Evolutionary conservation across 30 jellyfish, hydroid and myxozoan genomes (phyloP), one percentile per base, ranked within the genome.

Genomic region (Aurelia sp.): DNA sequence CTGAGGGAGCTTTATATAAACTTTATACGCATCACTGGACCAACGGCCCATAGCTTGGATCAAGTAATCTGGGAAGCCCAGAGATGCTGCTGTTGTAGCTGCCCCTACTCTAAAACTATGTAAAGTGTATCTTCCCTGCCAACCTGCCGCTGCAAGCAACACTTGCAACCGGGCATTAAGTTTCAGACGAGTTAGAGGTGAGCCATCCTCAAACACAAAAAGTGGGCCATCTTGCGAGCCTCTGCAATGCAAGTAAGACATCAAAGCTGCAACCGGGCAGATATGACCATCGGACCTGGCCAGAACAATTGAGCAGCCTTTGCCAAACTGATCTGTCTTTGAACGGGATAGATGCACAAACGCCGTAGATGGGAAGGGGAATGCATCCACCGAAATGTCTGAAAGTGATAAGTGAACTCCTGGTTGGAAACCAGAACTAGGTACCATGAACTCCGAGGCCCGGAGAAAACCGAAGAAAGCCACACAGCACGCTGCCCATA

Each of bases 51-150:
- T 16, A 27, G 71, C 84, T 53, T 73, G 50, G 2, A 44, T 73
- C 13, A 73, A 37, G 71, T 73, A 37, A 16, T 73, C 84, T 18
- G 84, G 84, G 71, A 73, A 73, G 47, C 84, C 84, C 48, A 73
- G 47, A 48, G 84, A 73, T 16, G 84, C 84, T 13, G 84, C 84
- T 0, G 84, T 73, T 3, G 84, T 73, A 27, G 84, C 84, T 11
- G 84, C 84, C 5, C 84, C 84, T 4, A 73, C 71, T 4, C 84
- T 13, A 52, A 73, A 73, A 13, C 80, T 69, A 58, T 69, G 80
- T 17, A 31, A 13, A 41, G 80, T 69, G 19, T 69, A 69, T 1
- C 62, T 18, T 1, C 74, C 74, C 40, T 64, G 35, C 74, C 74
- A 64, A 6, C 40, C 74, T 4, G 74, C 41, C 1, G 74, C 74